phyloP scores from a whole-genome alignment of 1,140 invertebrate species.

The Diuraphis noxia region DNA sequence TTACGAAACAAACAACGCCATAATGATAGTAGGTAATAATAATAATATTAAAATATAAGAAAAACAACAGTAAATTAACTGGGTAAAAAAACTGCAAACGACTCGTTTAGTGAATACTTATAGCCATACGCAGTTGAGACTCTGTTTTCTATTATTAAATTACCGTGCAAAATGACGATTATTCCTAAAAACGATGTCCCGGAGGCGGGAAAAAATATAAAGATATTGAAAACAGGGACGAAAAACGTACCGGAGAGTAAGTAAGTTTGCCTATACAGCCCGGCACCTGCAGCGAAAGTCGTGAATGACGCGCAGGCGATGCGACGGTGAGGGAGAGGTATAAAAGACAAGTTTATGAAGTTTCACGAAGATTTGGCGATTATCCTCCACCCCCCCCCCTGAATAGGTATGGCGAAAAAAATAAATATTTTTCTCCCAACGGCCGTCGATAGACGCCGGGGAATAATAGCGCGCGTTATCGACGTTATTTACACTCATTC shows the following conservation, averaged over 20 bases:
- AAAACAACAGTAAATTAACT: neutral
- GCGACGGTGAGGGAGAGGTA: too few species aligned
- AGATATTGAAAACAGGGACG: neutral
- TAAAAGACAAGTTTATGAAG: neutral
- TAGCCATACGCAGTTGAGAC: neutral
- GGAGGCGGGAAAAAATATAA: neutral
- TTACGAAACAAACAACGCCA: neutral
- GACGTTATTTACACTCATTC: slow-evolving; percentile 22
- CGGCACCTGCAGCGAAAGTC: neutral
- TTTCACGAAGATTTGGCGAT: neutral
- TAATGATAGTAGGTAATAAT: neutral
- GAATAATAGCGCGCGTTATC: slow-evolving; percentile 13
- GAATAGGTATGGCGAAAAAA: neutral
- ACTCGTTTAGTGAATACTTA: neutral
- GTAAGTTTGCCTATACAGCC: slow-evolving; percentile 14
- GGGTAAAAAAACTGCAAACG: neutral
- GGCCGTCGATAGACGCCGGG: neutral
- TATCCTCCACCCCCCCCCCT: neutral
- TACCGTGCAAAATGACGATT: slow-evolving; percentile 8
- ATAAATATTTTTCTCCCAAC: neutral
- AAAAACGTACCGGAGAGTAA: neutral
- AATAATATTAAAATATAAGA: neutral
- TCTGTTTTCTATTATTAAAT: slow-evolving; percentile 15
- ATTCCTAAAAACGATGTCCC: neutral
- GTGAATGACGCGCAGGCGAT: neutral